Evolutionary conservation across 2,888 invertebrate species (phyloP).

Genomic region (Pseudococcus longispinus): DNA sequence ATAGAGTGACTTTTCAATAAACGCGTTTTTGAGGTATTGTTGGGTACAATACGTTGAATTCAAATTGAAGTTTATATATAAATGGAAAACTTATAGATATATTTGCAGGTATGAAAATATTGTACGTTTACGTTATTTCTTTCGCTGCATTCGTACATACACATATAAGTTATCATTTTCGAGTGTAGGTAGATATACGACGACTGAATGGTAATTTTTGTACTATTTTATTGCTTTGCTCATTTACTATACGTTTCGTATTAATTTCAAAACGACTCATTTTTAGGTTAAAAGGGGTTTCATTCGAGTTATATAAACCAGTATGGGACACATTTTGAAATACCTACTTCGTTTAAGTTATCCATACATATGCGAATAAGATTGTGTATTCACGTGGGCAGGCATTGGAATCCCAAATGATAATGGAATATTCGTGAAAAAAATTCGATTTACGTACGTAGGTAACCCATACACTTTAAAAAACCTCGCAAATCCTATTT

Average conservation of each 20-base stretch:
- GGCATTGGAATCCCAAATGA: not conserved
- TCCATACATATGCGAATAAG: not conserved
- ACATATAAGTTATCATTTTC: not conserved
- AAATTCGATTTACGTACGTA: not conserved
- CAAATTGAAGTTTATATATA: slow-evolving; percentile 3
- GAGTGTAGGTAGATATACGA: not conserved
- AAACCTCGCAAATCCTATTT: not conserved
- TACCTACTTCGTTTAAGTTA: too few relatives aligned
- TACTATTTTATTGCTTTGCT: slow-evolving; percentile 10
- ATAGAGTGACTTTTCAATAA: slow-evolving; percentile 37
- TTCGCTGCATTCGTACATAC: too few relatives aligned
- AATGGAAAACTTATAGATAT: not conserved
- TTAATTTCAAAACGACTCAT: too few relatives aligned
- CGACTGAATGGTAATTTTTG: not conserved
- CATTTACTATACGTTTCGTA: not conserved
- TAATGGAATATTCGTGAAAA: not conserved
- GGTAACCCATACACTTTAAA: not conserved
- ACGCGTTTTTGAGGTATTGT: slow-evolving; percentile 7
- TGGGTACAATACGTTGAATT: not conserved
- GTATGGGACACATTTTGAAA: too few relatives aligned
- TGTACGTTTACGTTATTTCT: too few relatives aligned
- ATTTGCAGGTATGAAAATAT: not conserved
- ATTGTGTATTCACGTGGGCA: not conserved
- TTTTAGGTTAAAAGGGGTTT: too few relatives aligned
- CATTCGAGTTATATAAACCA: too few relatives aligned